Conservation (phyloP, 2,113 vertebrate species). For the Maccullochella peelii region DNA sequence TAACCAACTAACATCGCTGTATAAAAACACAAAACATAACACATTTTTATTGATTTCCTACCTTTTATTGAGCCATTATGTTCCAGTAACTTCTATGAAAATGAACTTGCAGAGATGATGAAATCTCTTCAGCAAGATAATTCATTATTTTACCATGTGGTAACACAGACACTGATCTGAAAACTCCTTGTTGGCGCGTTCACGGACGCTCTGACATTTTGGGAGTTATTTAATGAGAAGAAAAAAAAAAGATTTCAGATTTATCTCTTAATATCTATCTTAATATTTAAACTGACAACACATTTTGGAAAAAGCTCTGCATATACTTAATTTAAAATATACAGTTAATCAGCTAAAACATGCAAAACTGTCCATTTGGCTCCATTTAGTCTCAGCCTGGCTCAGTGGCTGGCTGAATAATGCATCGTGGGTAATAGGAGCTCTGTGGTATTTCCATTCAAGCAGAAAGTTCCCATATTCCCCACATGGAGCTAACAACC, state of each 20-base stretch:
- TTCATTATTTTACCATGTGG: too few relatives aligned
- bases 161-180: background rate
- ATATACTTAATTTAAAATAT: background rate
- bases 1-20: too few relatives aligned
- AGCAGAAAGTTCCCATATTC: slow-evolving; percentile 40
- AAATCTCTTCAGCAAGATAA: too few relatives aligned
- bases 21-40: too few relatives aligned
- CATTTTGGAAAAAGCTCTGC: background rate
- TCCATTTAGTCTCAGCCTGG: background rate
- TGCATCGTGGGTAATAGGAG: slow-evolving; percentile 56
- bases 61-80: too few relatives aligned
- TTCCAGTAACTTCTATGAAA: too few relatives aligned
- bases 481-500: slow-evolving; percentile 8
- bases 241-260: background rate
- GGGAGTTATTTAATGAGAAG: background rate
- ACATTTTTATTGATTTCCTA: too few relatives aligned
- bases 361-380: background rate
- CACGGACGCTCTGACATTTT: background rate
- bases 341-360: slow-evolving; percentile 20
- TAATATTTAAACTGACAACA: too few relatives aligned
- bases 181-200: background rate
- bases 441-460: slow-evolving; percentile 36
- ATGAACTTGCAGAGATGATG: background rate
- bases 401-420: slow-evolving; percentile 37
- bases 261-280: background rate